A percentile compares a stretch with the other conserved stretches of the same genome.
Evolutionary conservation across 2,888 invertebrate species (phyloP).

Genomic region (Lutraria lutraria): DNA sequence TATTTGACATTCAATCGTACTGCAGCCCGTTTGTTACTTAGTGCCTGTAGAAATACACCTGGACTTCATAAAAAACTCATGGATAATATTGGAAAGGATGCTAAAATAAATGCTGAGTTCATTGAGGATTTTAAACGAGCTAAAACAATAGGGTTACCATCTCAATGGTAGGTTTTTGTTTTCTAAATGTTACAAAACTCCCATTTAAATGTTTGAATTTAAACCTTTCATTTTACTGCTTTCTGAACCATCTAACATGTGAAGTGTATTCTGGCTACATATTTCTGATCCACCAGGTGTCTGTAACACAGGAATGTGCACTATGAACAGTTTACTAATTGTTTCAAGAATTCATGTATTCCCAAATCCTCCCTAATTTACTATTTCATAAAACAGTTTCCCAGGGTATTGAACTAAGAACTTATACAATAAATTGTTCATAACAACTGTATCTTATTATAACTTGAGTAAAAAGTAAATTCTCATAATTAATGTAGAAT

Average conservation of each 20-base stretch:
- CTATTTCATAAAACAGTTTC: too few relatives aligned
- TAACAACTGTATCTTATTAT: too few relatives aligned
- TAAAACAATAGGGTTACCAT: constrained; percentile 84
- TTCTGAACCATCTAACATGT: background rate
- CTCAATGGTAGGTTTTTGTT: constrained; percentile 81
- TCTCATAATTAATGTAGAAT: too few relatives aligned
- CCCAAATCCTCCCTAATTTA: too few relatives aligned
- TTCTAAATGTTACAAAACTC: background rate
- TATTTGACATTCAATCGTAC: constrained; percentile 86
- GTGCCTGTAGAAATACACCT: constrained; percentile 83
- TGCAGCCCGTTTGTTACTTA: constrained; percentile 84
- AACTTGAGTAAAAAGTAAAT: too few relatives aligned
- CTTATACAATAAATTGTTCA: too few relatives aligned
- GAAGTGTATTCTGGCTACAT: background rate
- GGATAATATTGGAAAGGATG: constrained; percentile 83
- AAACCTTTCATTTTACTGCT: background rate
- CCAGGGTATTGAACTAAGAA: too few relatives aligned
- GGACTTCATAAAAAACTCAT: constrained; percentile 84
- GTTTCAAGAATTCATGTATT: too few relatives aligned
- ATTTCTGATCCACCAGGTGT: too few relatives aligned
- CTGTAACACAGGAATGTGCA: too few relatives aligned
- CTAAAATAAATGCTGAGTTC: constrained; percentile 85
- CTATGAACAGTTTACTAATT: too few relatives aligned
- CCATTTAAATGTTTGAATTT: constrained; percentile 3
- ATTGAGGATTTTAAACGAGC: constrained; percentile 84